phyloP scores from a whole-genome alignment of 2,797 vertebrate species.

The Rhodeus uyekii region DNA sequence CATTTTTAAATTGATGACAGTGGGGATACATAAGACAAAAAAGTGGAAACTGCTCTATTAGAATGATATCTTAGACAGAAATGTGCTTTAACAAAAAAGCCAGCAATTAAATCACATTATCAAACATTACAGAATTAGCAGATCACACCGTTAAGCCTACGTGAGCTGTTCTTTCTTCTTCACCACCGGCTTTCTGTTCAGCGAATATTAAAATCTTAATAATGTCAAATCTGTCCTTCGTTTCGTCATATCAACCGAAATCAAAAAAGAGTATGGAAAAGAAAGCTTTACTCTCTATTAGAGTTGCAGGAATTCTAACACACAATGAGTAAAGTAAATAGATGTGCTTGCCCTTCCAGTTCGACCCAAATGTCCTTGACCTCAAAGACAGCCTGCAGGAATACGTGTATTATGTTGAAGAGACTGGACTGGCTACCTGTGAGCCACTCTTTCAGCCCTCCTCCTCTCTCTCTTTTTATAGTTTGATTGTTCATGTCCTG shows the following conservation, averaged over 20 bases:
- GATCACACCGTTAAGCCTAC: slow-evolving; percentile 12
- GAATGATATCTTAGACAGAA: neutral
- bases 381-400: slow-evolving; percentile 57
- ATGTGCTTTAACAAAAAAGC: neutral
- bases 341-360: slow-evolving; percentile 57
- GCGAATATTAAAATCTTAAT: slow-evolving; percentile 20
- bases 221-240: slow-evolving; percentile 25
- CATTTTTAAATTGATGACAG: neutral
- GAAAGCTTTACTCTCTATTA: slow-evolving; percentile 17
- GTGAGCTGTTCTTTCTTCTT: slow-evolving; percentile 3
- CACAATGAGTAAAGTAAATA: slow-evolving; percentile 42
- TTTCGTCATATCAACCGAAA: slow-evolving; percentile 15
- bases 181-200: neutral
- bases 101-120: slow-evolving; percentile 20
- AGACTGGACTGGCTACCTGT: slow-evolving; percentile 44
- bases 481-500: slow-evolving; percentile 63
- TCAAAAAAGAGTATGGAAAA: slow-evolving; percentile 52
- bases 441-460: slow-evolving; percentile 52
- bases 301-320: neutral
- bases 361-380: slow-evolving; percentile 67
- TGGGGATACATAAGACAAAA: neutral
- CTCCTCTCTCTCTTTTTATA: slow-evolving; percentile 44
- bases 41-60: neutral
- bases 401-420: slow-evolving; percentile 42
- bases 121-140: slow-evolving; percentile 25